Evolutionary conservation across 2,113 vertebrate species (phyloP), one percentile per base, ranked within the genome.

Genomic region (Neogobius melanostomus): DNA sequence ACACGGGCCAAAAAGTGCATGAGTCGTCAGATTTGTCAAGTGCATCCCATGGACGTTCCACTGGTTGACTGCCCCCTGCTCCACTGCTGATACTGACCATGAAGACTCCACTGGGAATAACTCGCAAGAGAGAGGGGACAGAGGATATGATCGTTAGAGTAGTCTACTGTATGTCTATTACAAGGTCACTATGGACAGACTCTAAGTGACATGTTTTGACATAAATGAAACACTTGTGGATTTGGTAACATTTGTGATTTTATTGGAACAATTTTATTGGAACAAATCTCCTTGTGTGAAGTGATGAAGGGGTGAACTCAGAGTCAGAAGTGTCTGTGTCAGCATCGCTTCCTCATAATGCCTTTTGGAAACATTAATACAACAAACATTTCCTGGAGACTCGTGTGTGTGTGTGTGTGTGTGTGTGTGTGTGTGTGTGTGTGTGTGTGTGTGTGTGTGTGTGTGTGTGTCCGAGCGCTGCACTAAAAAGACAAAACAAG

Each of bases 361-460:
- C 50, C 70, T 74, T 78, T 73, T 74, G 70, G 82, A 80, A 87
- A 80, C 74, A 65, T 77, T 78, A 82, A 86, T 71, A 78, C 67
- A 85, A 83, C 80, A 91, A 89, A 90, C 86, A 88, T 92, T 90
- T 89, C 87, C 84, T 89, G 68, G 75, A 57, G 73, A 47, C 70
- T 16, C 15, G 28, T 60, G 36, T 53, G 28, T 36, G 15, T 64
- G 60, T 12, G n/a, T n/a, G n/a, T n/a, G n/a, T n/a, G n/a, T n/a
- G n/a, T n/a, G n/a, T n/a, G n/a, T n/a, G n/a, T n/a, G n/a, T n/a
- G n/a, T n/a, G n/a, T n/a, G n/a, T n/a, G n/a, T n/a, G n/a, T n/a
- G n/a, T 28, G 28, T 28, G 28, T 28, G 28, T 28, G 28, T 28
- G 28, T 28, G 28, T 28, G 28, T 28, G 28, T 28, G 28, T 3